phyloP scores from a whole-genome alignment of 2,113 vertebrate genomes.

The Colossoma macropomum region DNA sequence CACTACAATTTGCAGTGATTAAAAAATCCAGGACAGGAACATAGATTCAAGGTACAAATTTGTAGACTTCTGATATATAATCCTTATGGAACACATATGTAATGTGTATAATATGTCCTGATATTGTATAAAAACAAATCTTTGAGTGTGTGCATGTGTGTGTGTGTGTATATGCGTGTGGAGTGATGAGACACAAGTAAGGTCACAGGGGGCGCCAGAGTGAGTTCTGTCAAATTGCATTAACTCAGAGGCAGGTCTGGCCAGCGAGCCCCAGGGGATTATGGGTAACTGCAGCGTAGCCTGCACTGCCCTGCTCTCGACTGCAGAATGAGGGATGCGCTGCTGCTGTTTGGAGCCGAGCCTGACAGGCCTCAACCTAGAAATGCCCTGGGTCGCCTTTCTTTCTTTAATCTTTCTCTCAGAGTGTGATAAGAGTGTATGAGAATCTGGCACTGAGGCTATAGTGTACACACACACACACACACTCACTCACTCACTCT shows the following conservation, averaged over 20 bases:
- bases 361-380: not conserved
- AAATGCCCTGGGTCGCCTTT: not conserved
- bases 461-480: no score
- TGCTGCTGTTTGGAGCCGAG: not conserved
- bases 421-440: not conserved
- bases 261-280: constrained; percentile 8
- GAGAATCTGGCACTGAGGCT: not conserved
- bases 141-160: no score
- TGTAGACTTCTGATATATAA: no score
- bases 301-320: not conserved
- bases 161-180: constrained; percentile 13
- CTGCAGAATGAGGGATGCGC: not conserved
- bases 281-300: not conserved
- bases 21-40: no score
- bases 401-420: not conserved
- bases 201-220: constrained; percentile 16
- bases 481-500: no score
- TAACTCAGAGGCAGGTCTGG: constrained; percentile 16
- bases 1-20: no score
- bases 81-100: no score
- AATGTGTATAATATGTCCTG: not conserved
- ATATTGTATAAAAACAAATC: not conserved
- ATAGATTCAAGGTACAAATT: no score
- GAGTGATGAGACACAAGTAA: not conserved
- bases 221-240: constrained; percentile 47